phyloP scores from a whole-genome alignment of 2,888 invertebrate genomes.

The Plebejus argus region DNA sequence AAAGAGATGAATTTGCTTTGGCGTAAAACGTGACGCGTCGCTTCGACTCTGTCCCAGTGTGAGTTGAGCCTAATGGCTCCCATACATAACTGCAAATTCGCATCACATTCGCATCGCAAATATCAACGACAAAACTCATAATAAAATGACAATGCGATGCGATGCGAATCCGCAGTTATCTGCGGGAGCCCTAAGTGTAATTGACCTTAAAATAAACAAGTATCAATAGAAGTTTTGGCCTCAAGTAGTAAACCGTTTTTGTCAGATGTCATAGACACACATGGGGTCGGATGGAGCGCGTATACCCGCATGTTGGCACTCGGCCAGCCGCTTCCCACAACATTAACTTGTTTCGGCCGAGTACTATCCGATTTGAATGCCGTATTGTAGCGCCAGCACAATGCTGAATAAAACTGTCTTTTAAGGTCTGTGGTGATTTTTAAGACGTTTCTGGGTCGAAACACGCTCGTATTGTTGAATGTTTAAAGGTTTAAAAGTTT shows the following conservation, averaged over 20 bases:
- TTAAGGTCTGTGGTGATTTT: constrained; percentile 23
- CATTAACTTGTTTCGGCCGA: constrained; percentile 32
- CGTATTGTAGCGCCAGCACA: constrained; percentile 13
- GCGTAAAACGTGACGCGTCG: too few relatives aligned
- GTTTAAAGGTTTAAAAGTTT: neutral
- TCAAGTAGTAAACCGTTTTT: neutral
- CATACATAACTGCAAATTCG: too few relatives aligned
- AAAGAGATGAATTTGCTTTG: too few relatives aligned
- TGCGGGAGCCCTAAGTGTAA: too few relatives aligned
- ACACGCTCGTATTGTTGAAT: neutral
- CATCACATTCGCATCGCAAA: too few relatives aligned
- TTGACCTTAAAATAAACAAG: too few relatives aligned
- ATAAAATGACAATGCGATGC: too few relatives aligned
- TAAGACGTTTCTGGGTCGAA: constrained; percentile 27
- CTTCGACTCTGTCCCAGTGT: too few relatives aligned
- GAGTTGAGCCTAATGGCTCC: too few relatives aligned
- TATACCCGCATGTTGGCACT: constrained; percentile 9
- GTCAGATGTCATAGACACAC: constrained; percentile 30
- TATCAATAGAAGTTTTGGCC: neutral
- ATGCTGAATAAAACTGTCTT: constrained; percentile 20
- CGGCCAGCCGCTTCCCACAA: constrained; percentile 27
- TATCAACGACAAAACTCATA: too few relatives aligned
- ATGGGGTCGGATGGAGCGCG: constrained; percentile 6
- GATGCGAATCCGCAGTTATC: too few relatives aligned
- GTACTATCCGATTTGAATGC: constrained; percentile 16